Percentiles rank a stretch among this genome's conserved stretches.
These are phyloP conservation scores for Drosophila orosa DNA, from an alignment of 1,140 invertebrate genomes.

Conservation along the genomic window DNA sequence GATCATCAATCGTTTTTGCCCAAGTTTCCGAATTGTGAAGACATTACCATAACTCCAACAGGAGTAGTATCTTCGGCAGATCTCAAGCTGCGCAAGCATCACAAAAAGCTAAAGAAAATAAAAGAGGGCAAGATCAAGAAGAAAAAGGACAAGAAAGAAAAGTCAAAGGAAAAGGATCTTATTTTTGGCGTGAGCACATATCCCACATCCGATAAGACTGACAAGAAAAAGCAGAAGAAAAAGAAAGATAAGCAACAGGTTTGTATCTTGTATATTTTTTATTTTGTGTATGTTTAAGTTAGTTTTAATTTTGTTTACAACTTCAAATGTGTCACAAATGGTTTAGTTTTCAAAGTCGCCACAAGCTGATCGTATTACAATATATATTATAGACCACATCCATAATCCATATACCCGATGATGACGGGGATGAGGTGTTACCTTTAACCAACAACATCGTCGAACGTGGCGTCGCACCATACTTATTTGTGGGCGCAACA, in stretches of 20 bases:
- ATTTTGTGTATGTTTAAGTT: background rate
- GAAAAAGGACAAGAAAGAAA: slow-evolving; percentile 91
- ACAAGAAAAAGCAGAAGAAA: slow-evolving; percentile 85
- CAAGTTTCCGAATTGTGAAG: slow-evolving; percentile 50
- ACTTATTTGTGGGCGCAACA: background rate
- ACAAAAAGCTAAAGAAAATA: slow-evolving; percentile 89
- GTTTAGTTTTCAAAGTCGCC: background rate
- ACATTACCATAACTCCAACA: slow-evolving; percentile 69
- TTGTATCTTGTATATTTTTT: background rate
- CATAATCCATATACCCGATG: slow-evolving; percentile 15
- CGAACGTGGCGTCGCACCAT: slow-evolving; percentile 8
- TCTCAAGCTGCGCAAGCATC: slow-evolving; percentile 87
- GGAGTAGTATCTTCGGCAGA: slow-evolving; percentile 18
- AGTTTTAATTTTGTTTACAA: background rate
- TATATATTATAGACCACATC: slow-evolving; percentile 18
- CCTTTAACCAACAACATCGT: background rate
- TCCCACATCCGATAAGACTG: slow-evolving; percentile 5
- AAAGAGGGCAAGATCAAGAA: slow-evolving; percentile 89
- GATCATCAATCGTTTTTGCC: slow-evolving; percentile 32
- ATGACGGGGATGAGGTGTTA: slow-evolving; percentile 9
- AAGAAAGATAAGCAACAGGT: slow-evolving; percentile 83
- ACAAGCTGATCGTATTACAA: slow-evolving; percentile 2
- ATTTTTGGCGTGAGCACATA: slow-evolving; percentile 35
- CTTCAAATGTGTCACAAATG: background rate
- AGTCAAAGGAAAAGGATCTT: slow-evolving; percentile 86